These are phyloP conservation scores for Oreohelix idahoensis DNA, from an alignment of 1,140 invertebrate genomes.

Conservation along the genomic window DNA sequence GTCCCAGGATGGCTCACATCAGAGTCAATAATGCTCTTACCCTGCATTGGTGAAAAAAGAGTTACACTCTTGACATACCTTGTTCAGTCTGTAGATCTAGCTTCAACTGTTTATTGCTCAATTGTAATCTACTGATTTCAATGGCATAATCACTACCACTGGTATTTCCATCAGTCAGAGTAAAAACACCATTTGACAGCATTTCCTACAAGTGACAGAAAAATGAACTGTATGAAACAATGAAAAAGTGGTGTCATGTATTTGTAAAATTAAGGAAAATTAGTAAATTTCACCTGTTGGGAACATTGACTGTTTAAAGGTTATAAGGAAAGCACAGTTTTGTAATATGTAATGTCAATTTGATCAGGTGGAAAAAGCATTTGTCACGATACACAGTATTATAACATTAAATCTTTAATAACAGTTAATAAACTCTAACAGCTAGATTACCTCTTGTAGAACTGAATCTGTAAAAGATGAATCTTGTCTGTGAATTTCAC, in stretches of 20 bases:
- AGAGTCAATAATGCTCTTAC: not conserved
- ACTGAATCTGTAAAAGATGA: not conserved
- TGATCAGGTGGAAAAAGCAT: not conserved
- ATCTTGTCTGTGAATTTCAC: not conserved
- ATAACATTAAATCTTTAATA: not conserved
- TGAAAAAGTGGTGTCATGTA: not conserved
- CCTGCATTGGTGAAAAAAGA: not conserved
- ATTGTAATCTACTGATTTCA: constrained; percentile 53
- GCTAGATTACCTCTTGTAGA: not conserved
- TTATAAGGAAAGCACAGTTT: not conserved
- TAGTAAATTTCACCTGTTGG: not conserved
- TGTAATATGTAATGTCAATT: not conserved
- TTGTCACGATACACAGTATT: not conserved
- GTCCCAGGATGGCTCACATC: too few relatives aligned
- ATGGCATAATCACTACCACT: constrained; percentile 4
- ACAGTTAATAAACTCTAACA: not conserved
- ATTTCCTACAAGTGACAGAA: constrained; percentile 7
- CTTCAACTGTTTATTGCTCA: constrained; percentile 56
- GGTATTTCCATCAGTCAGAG: not conserved
- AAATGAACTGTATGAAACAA: not conserved
- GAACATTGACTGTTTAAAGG: not conserved
- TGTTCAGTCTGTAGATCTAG: constrained; percentile 59
- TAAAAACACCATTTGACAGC: not conserved
- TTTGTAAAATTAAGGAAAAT: not conserved
- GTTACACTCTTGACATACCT: constrained; percentile 40